Conservation (phyloP, 1,140 invertebrate genomes). For the Acromyrmex charruanus region DNA sequence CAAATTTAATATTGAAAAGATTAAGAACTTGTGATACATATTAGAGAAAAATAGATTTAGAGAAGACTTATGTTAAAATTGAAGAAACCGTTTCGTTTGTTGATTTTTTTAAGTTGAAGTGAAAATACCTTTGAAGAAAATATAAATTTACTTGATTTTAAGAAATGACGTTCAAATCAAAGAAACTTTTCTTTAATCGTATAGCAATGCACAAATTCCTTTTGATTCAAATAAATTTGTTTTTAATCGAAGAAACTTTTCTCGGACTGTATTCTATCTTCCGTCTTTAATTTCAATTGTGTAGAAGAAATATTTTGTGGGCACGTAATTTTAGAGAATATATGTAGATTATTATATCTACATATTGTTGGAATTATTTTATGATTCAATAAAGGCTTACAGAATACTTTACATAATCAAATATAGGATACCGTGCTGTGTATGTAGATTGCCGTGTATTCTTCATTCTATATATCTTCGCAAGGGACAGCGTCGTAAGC, state of each 20-base stretch:
- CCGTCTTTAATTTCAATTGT: not conserved
- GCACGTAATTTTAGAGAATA: not conserved
- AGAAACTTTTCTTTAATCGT: too few relatives aligned
- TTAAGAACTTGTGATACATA: too few relatives aligned
- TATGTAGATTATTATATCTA: not conserved
- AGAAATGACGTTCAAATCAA: not conserved
- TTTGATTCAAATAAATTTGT: too few relatives aligned
- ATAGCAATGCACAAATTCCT: too few relatives aligned
- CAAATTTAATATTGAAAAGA: not conserved
- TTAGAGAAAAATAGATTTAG: too few relatives aligned
- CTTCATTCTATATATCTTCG: conserved; percentile 29
- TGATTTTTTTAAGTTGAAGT: too few relatives aligned
- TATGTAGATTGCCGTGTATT: conserved; percentile 32
- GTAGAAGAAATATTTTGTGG: not conserved
- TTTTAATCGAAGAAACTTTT: too few relatives aligned
- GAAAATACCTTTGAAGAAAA: too few relatives aligned
- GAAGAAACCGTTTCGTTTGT: too few relatives aligned
- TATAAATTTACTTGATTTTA: too few relatives aligned
- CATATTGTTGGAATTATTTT: not conserved
- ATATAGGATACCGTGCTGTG: conserved; percentile 3
- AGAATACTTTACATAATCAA: not conserved
- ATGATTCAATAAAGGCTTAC: not conserved
- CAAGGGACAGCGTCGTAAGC: conserved; percentile 18
- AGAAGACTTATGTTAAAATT: too few relatives aligned
- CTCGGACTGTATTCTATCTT: not conserved